Evolutionary conservation across 1,140 invertebrate genomes (phyloP).

Genomic region (Listronotus oregonensis): DNA sequence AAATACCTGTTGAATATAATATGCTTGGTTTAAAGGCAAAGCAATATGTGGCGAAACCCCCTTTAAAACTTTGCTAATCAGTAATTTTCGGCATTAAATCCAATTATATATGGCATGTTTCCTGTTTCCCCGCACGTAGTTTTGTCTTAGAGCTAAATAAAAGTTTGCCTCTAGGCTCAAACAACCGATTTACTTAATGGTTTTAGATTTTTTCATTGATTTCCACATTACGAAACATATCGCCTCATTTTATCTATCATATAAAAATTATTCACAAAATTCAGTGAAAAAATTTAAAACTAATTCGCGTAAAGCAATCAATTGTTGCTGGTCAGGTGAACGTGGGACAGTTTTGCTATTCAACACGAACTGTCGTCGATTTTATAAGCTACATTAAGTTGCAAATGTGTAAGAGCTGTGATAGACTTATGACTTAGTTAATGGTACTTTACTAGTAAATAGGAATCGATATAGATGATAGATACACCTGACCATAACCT

Average conservation of each 20-base stretch:
- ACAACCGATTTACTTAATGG: not conserved
- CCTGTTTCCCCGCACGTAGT: slow-evolving; percentile 1
- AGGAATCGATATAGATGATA: slow-evolving; percentile 24
- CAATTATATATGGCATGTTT: not conserved
- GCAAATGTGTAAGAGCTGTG: slow-evolving; percentile 53
- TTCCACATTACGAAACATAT: not conserved
- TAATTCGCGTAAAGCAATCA: slow-evolving; percentile 35
- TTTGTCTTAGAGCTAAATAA: slow-evolving; percentile 9
- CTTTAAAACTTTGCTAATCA: not conserved
- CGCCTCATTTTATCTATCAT: not conserved
- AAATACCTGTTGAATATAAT: not conserved
- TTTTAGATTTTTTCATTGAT: not conserved
- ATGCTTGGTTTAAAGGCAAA: slow-evolving; percentile 6
- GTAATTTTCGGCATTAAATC: not conserved
- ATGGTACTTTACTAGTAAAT: slow-evolving; percentile 37
- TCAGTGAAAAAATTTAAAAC: slow-evolving; percentile 10
- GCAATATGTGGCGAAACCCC: slow-evolving; percentile 6
- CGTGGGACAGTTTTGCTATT: slow-evolving; percentile 6
- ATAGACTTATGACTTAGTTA: slow-evolving; percentile 50
- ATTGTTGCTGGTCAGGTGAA: slow-evolving; percentile 32
- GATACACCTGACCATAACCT: slow-evolving; percentile 26
- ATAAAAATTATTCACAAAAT: not conserved
- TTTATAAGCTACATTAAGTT: slow-evolving; percentile 39
- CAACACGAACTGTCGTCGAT: slow-evolving; percentile 12
- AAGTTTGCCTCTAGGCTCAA: not conserved